Percentiles rank a stretch among this genome's conserved stretches.
Evolutionary conservation across 23 tunicate species (phyloP).

Genomic region (Halocynthia roretzi): DNA sequence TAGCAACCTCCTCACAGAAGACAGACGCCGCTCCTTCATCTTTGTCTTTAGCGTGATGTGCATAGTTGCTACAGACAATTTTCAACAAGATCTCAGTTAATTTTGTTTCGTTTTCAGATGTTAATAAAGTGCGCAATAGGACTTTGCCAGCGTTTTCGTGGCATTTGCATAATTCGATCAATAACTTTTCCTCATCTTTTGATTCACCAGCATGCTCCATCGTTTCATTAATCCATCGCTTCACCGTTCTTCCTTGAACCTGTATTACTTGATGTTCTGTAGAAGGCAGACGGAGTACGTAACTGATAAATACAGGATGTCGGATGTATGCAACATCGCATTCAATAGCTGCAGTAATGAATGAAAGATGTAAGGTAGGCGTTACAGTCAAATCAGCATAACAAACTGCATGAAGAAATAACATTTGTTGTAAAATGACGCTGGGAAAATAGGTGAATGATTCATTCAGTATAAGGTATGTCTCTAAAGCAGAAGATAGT

Average conservation of each 20-base stretch:
- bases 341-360: neutral
- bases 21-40: neutral
- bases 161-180: neutral
- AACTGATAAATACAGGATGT: constrained; percentile 5
- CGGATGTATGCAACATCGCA: neutral
- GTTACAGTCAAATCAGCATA: neutral
- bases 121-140: neutral
- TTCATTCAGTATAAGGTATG: neutral
- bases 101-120: neutral
- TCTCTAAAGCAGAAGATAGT: neutral
- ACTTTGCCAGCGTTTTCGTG: neutral
- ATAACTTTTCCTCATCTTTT: neutral
- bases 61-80: neutral
- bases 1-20: neutral
- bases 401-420: constrained; percentile 1
- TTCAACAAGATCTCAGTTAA: neutral
- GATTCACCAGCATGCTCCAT: neutral
- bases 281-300: neutral
- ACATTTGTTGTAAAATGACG: neutral
- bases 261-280: neutral
- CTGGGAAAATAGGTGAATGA: neutral
- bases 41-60: neutral
- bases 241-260: neutral
- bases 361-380: neutral
- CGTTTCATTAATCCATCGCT: neutral